phyloP scores from a whole-genome alignment of 2,113 vertebrate species.

The Corythaixoides concolor region DNA sequence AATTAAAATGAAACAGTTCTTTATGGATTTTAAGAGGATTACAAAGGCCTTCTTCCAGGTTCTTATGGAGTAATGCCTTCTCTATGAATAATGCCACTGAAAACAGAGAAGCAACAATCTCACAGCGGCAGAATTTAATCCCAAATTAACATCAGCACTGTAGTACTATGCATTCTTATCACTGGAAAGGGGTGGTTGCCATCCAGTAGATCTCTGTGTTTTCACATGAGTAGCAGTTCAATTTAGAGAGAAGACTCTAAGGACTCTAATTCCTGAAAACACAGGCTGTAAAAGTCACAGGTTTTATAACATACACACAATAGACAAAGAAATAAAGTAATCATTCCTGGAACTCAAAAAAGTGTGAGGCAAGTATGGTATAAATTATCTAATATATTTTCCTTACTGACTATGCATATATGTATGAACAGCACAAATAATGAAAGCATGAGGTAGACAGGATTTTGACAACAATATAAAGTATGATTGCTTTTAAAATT shows the following conservation, averaged over 20 bases:
- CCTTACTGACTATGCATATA: neutral
- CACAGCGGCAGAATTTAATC: neutral
- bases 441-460: neutral
- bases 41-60: neutral
- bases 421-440: neutral
- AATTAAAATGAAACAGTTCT: slow-evolving; percentile 8
- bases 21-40: neutral
- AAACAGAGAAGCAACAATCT: neutral
- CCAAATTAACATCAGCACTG: neutral
- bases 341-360: neutral
- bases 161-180: neutral
- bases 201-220: neutral
- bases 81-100: neutral
- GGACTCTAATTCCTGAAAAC: neutral
- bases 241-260: neutral
- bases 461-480: neutral
- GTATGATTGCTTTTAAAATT: neutral
- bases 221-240: neutral
- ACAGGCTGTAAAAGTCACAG: neutral
- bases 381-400: neutral
- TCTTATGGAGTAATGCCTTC: neutral
- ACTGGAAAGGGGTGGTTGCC: neutral
- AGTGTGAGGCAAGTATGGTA: neutral
- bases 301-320: neutral
- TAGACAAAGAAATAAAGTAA: neutral